Evolutionary conservation across 1,140 invertebrate genomes (phyloP), one percentile per base, ranked within the genome.

Genomic region (Zaprionus vittiger): DNA sequence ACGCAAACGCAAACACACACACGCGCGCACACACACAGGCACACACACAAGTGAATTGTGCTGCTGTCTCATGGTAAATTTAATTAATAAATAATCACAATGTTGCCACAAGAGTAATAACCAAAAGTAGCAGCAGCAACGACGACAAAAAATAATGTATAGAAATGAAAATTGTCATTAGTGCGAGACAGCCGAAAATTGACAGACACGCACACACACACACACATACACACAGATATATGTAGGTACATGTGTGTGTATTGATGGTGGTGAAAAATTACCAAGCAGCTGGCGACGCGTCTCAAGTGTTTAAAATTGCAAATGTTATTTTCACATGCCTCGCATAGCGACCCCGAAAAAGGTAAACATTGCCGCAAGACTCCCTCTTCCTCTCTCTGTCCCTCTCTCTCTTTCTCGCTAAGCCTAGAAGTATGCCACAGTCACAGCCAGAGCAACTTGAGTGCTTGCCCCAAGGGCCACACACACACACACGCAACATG

Each of bases 11-110:
- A 55, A 59, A 22, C 41, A 47, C 41, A 66, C 37, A 66, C 15
- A 44, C 17, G 38, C 28, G 31, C 47, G 6, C 47, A 22, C n/a
- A 41, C 34, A 65, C 5, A 31, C 14, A 55, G 20, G 12, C 47
- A 54, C 14, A 31, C 41, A 34, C 41, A 22, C 41, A 65, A 72
- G 69, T 73, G 77, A 80, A 76, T 80, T 75, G 67, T 71, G 61
- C 63, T 75, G 69, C 49, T 71, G 70, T 84, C 78, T 79, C 85
- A 89, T 81, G 69, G 81, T 76, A 90, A 89, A 90, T 89, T 89
- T 89, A 90, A 89, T 89, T 89, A 89, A 89, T 89, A 89, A 89
- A 89, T 89, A 89, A 89, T 89, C 85, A 79, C 85, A 89, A 80
- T 90, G 77, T 82, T 70, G 55, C 85, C 85, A 80, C 85, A 80